These are phyloP conservation scores for Hanleya hanleyi DNA, from an alignment of 2,888 invertebrate genomes.

Conservation along the genomic window DNA sequence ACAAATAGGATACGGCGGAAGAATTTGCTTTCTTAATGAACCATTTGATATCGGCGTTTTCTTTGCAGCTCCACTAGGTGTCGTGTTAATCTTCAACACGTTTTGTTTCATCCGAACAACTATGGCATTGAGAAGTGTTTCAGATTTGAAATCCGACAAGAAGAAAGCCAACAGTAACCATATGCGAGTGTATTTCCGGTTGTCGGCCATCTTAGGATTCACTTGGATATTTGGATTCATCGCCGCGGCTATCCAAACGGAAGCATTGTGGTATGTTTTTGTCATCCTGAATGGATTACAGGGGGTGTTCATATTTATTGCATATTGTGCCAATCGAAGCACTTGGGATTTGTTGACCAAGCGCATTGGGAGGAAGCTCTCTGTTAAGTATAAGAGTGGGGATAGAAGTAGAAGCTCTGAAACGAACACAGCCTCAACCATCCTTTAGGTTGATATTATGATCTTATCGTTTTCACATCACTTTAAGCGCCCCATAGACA, in stretches of 20 bases:
- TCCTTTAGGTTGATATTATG: too few relatives aligned
- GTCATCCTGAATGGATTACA: conserved; percentile 20
- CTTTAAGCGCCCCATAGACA: too few relatives aligned
- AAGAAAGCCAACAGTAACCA: background rate
- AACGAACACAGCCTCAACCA: too few relatives aligned
- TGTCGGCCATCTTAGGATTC: conserved; percentile 19
- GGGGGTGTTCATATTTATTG: conserved; percentile 20
- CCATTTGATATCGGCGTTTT: conserved; percentile 6
- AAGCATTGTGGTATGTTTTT: conserved; percentile 20
- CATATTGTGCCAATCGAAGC: conserved; percentile 2
- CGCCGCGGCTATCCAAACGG: background rate
- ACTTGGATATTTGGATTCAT: conserved; percentile 22
- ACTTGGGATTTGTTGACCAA: background rate
- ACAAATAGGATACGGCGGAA: conserved; percentile 17
- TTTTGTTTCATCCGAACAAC: conserved; percentile 11
- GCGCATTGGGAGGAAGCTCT: too few relatives aligned
- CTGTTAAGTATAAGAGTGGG: too few relatives aligned
- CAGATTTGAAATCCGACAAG: background rate
- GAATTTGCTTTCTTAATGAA: conserved; percentile 12
- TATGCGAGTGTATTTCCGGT: conserved; percentile 9
- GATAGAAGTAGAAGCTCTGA: too few relatives aligned
- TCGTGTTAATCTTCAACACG: conserved; percentile 8
- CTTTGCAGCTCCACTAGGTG: conserved; percentile 17
- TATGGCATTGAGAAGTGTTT: background rate
- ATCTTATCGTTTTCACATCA: too few relatives aligned